These are phyloP conservation scores for Takifugu rubripes DNA, from an alignment of 2,797 vertebrate genomes.

Conservation along the genomic window DNA sequence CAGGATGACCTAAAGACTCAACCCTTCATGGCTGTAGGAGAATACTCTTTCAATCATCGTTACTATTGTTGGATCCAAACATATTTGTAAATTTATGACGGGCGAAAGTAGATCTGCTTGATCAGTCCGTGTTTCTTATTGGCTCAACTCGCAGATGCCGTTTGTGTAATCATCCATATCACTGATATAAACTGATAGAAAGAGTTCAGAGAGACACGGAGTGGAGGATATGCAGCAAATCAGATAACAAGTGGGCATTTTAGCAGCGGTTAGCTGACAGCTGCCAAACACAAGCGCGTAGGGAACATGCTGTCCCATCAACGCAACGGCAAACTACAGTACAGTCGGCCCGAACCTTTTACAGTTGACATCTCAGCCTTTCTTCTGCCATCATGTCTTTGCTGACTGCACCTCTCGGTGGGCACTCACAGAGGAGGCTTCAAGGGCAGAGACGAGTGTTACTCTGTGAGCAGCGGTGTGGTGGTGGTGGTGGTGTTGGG, in stretches of 20 bases:
- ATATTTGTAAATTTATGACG: no score
- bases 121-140: conserved; percentile 57
- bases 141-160: conserved; percentile 54
- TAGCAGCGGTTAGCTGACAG: conserved; percentile 12
- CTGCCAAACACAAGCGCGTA: conserved; percentile 18
- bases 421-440: conserved; percentile 65
- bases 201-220: conserved; percentile 58
- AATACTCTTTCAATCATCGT: no score
- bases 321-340: conserved; percentile 31
- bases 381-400: conserved; percentile 59
- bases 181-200: conserved; percentile 64
- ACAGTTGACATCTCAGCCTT: conserved; percentile 38
- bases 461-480: conserved; percentile 56
- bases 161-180: conserved; percentile 67
- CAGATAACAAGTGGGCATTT: conserved; percentile 34
- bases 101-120: conserved; percentile 10
- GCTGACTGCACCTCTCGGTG: conserved; percentile 40
- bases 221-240: conserved; percentile 53
- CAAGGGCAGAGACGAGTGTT: conserved; percentile 73
- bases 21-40: no score
- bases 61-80: no score
- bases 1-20: no score
- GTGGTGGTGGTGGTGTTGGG: conserved; percentile 6
- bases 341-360: conserved; percentile 30
- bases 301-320: conserved; percentile 4